Conservation (phyloP, 2,888 invertebrate genomes). For the Cantharis lateralis region DNA sequence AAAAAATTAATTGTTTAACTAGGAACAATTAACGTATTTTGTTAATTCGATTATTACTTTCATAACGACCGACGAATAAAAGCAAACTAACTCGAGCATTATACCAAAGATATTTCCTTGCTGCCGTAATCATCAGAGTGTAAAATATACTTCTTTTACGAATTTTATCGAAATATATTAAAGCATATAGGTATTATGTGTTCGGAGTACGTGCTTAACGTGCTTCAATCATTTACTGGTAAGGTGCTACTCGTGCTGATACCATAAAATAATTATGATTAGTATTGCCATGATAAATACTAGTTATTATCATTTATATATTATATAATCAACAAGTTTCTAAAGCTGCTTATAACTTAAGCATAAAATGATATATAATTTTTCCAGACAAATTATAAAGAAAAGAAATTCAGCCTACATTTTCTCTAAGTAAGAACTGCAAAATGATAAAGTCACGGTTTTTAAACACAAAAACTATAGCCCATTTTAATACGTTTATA, state of each 20-base stretch:
- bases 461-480: not conserved
- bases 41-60: slow-evolving; percentile 31
- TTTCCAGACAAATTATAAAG: not conserved
- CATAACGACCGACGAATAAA: slow-evolving; percentile 30
- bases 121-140: slow-evolving; percentile 37
- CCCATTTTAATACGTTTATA: not conserved
- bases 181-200: not conserved
- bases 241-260: not conserved
- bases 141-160: slow-evolving; percentile 39
- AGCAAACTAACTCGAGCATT: slow-evolving; percentile 35
- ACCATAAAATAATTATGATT: not conserved
- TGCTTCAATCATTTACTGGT: not conserved
- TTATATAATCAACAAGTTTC: slow-evolving; percentile 7
- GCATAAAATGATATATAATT: slow-evolving; percentile 6
- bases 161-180: slow-evolving; percentile 16
- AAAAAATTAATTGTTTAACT: not conserved
- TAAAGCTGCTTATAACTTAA: not conserved
- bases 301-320: not conserved
- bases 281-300: not conserved
- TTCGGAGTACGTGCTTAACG: not conserved
- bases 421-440: not conserved
- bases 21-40: not conserved
- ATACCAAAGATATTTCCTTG: slow-evolving; percentile 33
- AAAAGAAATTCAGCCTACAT: slow-evolving; percentile 5
- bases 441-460: slow-evolving; percentile 1